phyloP scores from a whole-genome alignment of 2,113 vertebrate species.

The Falcunculus frontatus region DNA sequence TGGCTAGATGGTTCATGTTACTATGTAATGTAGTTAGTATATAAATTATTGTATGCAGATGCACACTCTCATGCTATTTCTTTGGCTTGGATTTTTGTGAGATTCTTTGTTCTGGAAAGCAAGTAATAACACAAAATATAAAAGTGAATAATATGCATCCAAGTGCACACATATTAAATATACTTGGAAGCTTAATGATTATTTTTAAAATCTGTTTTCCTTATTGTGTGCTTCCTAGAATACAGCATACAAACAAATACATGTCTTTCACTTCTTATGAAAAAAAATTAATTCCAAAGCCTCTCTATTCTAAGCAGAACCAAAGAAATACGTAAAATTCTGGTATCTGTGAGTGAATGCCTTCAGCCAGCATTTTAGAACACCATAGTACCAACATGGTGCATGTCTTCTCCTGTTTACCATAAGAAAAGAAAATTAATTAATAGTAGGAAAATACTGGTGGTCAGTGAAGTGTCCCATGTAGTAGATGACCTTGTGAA shows the following conservation, averaged over 20 bases:
- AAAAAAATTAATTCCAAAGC: background rate
- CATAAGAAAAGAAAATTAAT: background rate
- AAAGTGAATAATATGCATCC: background rate
- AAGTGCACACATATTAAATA: background rate
- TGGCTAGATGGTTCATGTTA: background rate
- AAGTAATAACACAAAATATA: background rate
- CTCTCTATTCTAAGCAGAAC: background rate
- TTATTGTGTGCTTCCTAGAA: background rate
- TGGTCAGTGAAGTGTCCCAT: background rate
- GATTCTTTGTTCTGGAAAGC: conserved; percentile 6
- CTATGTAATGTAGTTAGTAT: background rate
- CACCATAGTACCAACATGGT: background rate
- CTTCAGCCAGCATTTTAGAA: background rate
- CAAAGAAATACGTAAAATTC: background rate
- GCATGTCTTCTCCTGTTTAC: background rate
- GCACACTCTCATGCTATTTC: background rate
- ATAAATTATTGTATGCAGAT: conserved; percentile 14
- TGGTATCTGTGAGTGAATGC: background rate
- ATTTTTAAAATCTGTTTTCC: background rate
- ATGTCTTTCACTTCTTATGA: background rate
- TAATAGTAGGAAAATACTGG: background rate
- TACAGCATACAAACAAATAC: background rate
- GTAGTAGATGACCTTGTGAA: background rate
- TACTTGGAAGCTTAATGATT: background rate
- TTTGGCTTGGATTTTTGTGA: background rate